Conservation (phyloP, 2,888 invertebrate genomes). For the Stomorhina lunata region DNA sequence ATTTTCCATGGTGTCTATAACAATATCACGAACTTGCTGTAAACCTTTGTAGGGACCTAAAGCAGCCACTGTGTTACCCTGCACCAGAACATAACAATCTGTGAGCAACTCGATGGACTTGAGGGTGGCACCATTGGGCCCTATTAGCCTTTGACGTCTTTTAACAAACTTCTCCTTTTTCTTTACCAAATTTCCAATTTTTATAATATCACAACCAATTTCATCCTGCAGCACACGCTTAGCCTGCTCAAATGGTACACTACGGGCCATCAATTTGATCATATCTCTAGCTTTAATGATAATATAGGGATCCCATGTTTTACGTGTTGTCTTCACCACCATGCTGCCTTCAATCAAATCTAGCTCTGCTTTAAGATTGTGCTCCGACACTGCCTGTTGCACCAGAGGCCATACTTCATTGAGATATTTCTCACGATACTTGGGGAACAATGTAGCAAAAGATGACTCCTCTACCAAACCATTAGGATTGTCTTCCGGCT, state of each 20-base stretch:
- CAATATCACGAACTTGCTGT: conserved; percentile 92
- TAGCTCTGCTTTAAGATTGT: conserved; percentile 91
- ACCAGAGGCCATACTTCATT: conserved; percentile 97
- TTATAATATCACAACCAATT: conserved; percentile 96
- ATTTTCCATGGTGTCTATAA: conserved; percentile 98
- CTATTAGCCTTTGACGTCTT: conserved; percentile 95
- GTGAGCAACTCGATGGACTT: conserved; percentile 98
- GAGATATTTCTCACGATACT: conserved; percentile 97
- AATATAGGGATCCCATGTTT: conserved; percentile 99
- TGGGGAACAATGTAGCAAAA: conserved; percentile 98
- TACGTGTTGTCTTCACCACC: conserved; percentile 95
- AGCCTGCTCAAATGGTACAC: conserved; percentile 98
- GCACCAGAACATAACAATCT: conserved; percentile 96
- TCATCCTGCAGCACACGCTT: conserved; percentile 92
- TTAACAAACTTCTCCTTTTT: conserved; percentile 98
- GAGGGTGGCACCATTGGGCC: conserved; percentile 98
- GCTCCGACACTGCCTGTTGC: conserved; percentile 89
- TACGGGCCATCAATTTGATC: conserved; percentile 95
- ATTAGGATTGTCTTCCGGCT: conserved; percentile 92
- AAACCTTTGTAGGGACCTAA: conserved; percentile 97
- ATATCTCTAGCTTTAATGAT: conserved; percentile 97
- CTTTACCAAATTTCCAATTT: conserved; percentile 93
- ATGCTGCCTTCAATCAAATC: conserved; percentile 97
- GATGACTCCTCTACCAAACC: conserved; percentile 93
- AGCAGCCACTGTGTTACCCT: conserved; percentile 97